A percentile compares a stretch with the other conserved stretches of the same genome.
Conservation (phyloP, 37 sponge, comb jelly and placozoan genomes). For the Halichondria panicea region DNA sequence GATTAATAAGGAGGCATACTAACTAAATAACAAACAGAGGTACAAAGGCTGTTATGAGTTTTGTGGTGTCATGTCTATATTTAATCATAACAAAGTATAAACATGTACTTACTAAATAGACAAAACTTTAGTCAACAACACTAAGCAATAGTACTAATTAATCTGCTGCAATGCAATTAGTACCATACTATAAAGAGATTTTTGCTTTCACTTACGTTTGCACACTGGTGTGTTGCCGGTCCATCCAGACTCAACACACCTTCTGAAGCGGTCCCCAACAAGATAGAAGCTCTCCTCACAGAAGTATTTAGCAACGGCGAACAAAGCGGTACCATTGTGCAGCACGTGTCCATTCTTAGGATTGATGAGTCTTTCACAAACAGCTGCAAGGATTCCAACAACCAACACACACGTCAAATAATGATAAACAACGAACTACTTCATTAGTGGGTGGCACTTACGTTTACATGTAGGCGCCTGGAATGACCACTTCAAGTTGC, state of each 20-base stretch:
- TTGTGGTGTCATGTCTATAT: too few relatives aligned
- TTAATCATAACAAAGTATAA: too few relatives aligned
- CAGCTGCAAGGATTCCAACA: conserved; percentile 3
- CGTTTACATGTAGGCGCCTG: conserved; percentile 32
- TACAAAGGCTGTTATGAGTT: too few relatives aligned
- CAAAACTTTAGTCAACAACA: too few relatives aligned
- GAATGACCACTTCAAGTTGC: conserved; percentile 43
- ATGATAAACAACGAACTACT: too few relatives aligned
- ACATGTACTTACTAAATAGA: too few relatives aligned
- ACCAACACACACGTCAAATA: too few relatives aligned
- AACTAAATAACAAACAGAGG: too few relatives aligned
- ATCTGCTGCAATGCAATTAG: too few relatives aligned
- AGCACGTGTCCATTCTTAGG: conserved; percentile 37
- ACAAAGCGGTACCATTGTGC: not conserved
- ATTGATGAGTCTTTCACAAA: conserved; percentile 7
- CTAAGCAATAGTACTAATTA: too few relatives aligned
- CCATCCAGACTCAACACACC: conserved; percentile 32
- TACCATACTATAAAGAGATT: too few relatives aligned
- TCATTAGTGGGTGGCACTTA: conserved; percentile 12
- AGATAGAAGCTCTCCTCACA: conserved; percentile 40
- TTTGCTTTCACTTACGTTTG: not conserved
- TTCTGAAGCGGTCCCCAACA: conserved; percentile 6
- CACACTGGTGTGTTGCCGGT: conserved; percentile 1
- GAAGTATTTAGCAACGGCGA: conserved; percentile 21
- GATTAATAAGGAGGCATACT: too few relatives aligned